Evolutionary conservation across 2,888 invertebrate species (phyloP).

Genomic region (Lordiphosa andalusiaca): DNA sequence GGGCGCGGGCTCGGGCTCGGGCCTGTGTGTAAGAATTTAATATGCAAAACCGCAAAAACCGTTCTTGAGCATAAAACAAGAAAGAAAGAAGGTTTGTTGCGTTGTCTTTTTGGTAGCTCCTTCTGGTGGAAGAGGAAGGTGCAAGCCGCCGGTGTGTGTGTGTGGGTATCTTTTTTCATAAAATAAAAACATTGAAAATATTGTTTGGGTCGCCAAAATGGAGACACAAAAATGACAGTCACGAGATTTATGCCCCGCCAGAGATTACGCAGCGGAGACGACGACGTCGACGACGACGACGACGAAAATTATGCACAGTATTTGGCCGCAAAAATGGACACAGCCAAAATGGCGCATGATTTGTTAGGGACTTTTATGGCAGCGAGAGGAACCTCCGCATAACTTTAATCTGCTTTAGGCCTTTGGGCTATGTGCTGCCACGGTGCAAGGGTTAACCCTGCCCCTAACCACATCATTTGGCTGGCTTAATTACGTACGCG

Average conservation of each 20-base stretch:
- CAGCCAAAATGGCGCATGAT: slow-evolving; percentile 72
- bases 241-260: slow-evolving; percentile 75
- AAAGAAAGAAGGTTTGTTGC: slow-evolving; percentile 37
- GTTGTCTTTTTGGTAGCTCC: slow-evolving; percentile 5
- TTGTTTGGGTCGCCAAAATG: slow-evolving; percentile 78
- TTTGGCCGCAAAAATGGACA: slow-evolving; percentile 49
- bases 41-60: slow-evolving; percentile 77
- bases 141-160: slow-evolving; percentile 13
- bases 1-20: not conserved
- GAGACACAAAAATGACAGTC: slow-evolving; percentile 78
- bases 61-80: slow-evolving; percentile 43
- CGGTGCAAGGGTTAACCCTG: no score
- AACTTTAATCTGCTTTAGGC: slow-evolving; percentile 16
- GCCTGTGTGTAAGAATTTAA: slow-evolving; percentile 68
- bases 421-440: not conserved
- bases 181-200: slow-evolving; percentile 74
- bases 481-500: slow-evolving; percentile 60
- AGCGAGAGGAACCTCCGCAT: slow-evolving; percentile 9
- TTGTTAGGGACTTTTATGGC: slow-evolving; percentile 69
- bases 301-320: slow-evolving; percentile 63
- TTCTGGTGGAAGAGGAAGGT: slow-evolving; percentile 14
- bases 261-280: slow-evolving; percentile 64
- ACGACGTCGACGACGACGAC: slow-evolving; percentile 42
- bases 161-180: slow-evolving; percentile 63
- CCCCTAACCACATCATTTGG: not conserved